These are phyloP conservation scores for Trachemys scripta DNA, from an alignment of 2,113 vertebrate genomes.

Conservation along the genomic window DNA sequence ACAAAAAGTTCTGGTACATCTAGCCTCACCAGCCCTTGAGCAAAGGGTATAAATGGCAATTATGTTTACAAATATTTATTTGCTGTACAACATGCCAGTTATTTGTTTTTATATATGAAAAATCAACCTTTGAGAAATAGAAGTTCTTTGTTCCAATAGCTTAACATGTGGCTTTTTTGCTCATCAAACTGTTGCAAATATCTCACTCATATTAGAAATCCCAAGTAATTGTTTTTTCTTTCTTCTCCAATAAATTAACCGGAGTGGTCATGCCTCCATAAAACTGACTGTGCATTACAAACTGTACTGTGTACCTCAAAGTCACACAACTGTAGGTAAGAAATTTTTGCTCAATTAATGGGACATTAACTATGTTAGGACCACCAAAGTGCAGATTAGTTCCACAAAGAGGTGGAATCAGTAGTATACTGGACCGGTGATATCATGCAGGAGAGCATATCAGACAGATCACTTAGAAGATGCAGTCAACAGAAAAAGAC, in stretches of 20 bases:
- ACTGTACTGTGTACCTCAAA: rapidly evolving
- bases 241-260: background rate
- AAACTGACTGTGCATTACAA: rapidly evolving
- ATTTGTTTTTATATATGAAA: conserved; percentile 28
- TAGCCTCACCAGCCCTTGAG: background rate
- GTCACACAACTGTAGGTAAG: background rate
- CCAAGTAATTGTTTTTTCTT: background rate
- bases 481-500: background rate
- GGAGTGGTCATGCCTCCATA: background rate
- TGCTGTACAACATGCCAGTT: conserved; percentile 6
- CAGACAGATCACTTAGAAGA: background rate
- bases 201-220: background rate
- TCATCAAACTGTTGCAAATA: conserved; percentile 37
- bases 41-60: conserved; percentile 39
- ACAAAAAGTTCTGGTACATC: conserved; percentile 46
- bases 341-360: background rate
- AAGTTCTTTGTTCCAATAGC: conserved; percentile 13
- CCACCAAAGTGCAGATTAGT: background rate
- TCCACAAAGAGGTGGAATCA: background rate
- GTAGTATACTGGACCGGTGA: background rate
- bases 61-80: conserved; percentile 42
- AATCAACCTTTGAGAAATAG: conserved; percentile 27
- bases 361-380: background rate
- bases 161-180: background rate
- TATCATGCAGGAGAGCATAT: background rate